Evolutionary conservation across 2,797 vertebrate species (phyloP).

Genomic region (Hypotaenidia philippensis): DNA sequence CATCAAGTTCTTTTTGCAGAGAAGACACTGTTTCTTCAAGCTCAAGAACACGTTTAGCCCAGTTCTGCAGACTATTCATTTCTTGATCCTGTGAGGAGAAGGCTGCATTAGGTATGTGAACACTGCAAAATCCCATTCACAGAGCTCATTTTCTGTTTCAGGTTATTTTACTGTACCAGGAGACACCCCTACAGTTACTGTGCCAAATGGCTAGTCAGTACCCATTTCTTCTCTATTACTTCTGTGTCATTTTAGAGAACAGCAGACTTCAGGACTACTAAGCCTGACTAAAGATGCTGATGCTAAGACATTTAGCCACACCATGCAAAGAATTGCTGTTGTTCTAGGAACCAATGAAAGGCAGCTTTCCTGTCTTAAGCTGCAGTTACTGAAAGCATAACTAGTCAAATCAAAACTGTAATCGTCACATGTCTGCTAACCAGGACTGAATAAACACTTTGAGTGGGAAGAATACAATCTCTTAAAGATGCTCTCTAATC

Average conservation of each 20-base stretch:
- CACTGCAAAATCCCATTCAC: not conserved
- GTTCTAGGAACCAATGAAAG: not conserved
- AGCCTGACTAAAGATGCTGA: not conserved
- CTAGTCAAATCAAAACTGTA: not conserved
- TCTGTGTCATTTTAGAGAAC: not conserved
- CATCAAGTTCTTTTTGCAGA: slow-evolving; percentile 78
- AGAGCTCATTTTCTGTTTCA: not conserved
- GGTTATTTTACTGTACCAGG: not conserved
- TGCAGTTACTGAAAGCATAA: slow-evolving; percentile 4
- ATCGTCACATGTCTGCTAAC: not conserved
- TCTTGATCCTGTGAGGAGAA: slow-evolving; percentile 77
- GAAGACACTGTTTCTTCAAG: slow-evolving; percentile 80
- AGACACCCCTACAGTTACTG: not conserved
- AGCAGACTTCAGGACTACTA: not conserved
- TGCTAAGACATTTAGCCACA: not conserved
- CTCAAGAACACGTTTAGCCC: slow-evolving; percentile 73
- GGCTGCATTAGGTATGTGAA: not conserved
- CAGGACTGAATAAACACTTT: not conserved
- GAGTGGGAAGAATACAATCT: not conserved
- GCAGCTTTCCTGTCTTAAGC: not conserved
- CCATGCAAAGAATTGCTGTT: not conserved
- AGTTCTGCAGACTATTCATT: slow-evolving; percentile 63
- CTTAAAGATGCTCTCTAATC: not conserved
- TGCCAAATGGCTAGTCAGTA: not conserved
- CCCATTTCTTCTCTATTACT: not conserved